Conservation (phyloP, 2,113 vertebrate species). For the Antigone vipio region DNA sequence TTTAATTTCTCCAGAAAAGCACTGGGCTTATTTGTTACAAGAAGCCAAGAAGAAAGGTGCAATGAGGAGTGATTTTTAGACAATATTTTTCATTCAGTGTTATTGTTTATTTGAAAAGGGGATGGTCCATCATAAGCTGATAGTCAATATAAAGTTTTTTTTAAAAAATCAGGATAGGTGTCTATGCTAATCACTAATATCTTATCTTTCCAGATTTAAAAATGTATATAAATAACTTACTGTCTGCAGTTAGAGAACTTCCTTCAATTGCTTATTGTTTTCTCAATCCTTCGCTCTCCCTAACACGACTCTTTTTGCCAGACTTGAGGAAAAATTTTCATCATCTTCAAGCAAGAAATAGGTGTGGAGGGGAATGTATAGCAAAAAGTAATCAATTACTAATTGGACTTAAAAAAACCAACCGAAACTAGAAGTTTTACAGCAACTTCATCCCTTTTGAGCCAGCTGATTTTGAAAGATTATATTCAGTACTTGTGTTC, state of each 20-base stretch:
- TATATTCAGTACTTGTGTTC: background rate
- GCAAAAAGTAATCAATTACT: background rate
- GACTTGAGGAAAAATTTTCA: background rate
- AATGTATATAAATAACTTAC: background rate
- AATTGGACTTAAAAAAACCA: background rate
- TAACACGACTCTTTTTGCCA: background rate
- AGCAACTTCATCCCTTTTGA: background rate
- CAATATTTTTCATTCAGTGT: background rate
- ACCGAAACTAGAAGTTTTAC: background rate
- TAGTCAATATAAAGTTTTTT: background rate
- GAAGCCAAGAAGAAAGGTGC: background rate
- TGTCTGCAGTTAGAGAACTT: background rate
- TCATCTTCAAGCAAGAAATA: background rate
- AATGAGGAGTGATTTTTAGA: background rate
- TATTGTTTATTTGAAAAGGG: background rate
- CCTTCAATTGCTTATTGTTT: background rate
- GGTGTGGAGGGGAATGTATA: background rate
- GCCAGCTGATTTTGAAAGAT: background rate
- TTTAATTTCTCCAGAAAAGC: background rate
- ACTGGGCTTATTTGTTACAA: background rate
- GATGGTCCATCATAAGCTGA: background rate
- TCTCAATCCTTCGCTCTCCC: background rate
- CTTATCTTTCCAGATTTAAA: background rate
- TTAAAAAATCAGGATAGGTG: background rate
- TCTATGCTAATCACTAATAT: background rate